A percentile compares a stretch with the other conserved stretches of the same genome.
Conservation (phyloP, 2,888 invertebrate species). For the Acleris cristana region DNA sequence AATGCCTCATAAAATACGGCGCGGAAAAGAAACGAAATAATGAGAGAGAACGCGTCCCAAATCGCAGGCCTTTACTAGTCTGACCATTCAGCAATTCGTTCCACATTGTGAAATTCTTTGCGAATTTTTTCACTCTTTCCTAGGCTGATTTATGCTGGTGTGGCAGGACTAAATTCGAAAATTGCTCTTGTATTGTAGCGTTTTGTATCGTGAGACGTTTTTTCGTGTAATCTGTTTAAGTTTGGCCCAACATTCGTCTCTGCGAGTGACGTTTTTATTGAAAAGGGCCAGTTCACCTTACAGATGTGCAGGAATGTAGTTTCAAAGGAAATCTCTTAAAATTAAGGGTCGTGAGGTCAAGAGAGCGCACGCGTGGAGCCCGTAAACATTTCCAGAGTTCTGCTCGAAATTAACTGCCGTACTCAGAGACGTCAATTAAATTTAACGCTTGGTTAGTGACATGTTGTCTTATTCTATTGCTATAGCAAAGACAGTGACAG, state of each 20-base stretch:
- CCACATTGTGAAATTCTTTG: constrained; percentile 40
- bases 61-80: constrained; percentile 24
- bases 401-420: constrained; percentile 13
- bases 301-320: constrained; percentile 1
- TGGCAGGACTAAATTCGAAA: constrained; percentile 38
- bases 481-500: too few species aligned
- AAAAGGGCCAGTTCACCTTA: neutral
- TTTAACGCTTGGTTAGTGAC: too few species aligned
- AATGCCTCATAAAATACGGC: constrained; percentile 24
- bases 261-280: constrained; percentile 17
- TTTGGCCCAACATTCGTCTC: constrained; percentile 28
- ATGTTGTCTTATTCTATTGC: too few species aligned
- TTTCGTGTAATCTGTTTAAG: constrained; percentile 29
- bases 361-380: constrained; percentile 14
- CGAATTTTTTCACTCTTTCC: constrained; percentile 39
- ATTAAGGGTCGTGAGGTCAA: constrained; percentile 18
- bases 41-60: constrained; percentile 13
- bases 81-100: constrained; percentile 39
- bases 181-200: constrained; percentile 33
- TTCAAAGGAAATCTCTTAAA: constrained; percentile 12
- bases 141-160: constrained; percentile 38
- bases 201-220: constrained; percentile 24
- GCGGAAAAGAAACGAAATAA: constrained; percentile 23
- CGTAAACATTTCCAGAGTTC: constrained; percentile 6
- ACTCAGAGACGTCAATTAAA: too few species aligned